Conservation (phyloP, 2,113 vertebrate genomes). For the Chionodraco myersi region DNA sequence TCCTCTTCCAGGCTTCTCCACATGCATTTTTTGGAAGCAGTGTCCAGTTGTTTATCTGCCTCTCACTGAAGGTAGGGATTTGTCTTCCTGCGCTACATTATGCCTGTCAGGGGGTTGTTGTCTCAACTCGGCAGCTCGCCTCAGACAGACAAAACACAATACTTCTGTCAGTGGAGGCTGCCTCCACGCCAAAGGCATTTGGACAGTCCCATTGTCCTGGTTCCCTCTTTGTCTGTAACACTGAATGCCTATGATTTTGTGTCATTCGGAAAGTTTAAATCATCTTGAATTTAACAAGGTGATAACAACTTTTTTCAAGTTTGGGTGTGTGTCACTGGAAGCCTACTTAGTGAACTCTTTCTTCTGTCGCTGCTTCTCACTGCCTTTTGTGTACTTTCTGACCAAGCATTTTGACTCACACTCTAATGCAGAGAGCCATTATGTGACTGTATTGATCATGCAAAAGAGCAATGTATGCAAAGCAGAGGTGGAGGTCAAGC, state of each 20-base stretch:
- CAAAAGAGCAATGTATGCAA: constrained; percentile 66
- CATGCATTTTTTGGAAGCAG: constrained; percentile 20
- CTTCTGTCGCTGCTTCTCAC: constrained; percentile 18
- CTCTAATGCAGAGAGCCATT: constrained; percentile 54
- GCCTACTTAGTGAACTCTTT: background rate
- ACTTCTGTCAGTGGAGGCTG: constrained; percentile 40
- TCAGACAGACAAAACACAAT: constrained; percentile 55
- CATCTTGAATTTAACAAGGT: background rate
- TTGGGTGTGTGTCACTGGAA: background rate
- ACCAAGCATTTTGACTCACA: constrained; percentile 22
- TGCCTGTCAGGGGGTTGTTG: constrained; percentile 44
- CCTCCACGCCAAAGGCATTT: constrained; percentile 10
- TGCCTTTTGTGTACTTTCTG: background rate
- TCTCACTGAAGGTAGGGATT: constrained; percentile 47
- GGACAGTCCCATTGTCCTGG: constrained; percentile 26
- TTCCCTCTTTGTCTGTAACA: constrained; percentile 21
- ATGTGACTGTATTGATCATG: constrained; percentile 74
- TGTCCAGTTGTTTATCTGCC: constrained; percentile 57
- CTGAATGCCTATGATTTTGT: constrained; percentile 18
- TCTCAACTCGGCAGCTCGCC: constrained; percentile 45
- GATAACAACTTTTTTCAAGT: constrained; percentile 1
- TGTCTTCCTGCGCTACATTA: constrained; percentile 34
- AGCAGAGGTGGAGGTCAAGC: constrained; percentile 63
- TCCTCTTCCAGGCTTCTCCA: constrained; percentile 16
- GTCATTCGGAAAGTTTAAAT: constrained; percentile 16